These are phyloP conservation scores for Rynchops niger DNA, from an alignment of 2,113 vertebrate genomes.

Conservation along the genomic window DNA sequence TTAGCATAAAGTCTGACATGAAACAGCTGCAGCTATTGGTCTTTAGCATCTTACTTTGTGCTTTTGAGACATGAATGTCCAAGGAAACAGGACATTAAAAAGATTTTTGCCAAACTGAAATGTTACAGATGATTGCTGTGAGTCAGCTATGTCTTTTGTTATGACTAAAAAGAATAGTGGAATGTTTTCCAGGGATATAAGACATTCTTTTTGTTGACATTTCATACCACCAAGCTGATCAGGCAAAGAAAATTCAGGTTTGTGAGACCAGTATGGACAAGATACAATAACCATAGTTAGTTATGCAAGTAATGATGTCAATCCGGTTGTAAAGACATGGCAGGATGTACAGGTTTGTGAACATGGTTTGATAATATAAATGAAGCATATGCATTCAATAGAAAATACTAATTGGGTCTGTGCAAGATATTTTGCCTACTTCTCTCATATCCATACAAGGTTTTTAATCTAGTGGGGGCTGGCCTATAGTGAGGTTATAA, in stretches of 20 bases:
- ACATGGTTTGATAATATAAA: neutral
- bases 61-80: neutral
- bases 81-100: neutral
- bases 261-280: neutral
- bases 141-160: neutral
- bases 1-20: neutral
- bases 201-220: neutral
- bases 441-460: neutral
- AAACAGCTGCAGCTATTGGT: neutral
- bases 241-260: neutral
- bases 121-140: neutral
- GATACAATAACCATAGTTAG: neutral
- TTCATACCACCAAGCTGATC: neutral
- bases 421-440: neutral
- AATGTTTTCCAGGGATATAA: neutral
- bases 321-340: neutral
- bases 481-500: neutral
- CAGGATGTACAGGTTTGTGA: neutral
- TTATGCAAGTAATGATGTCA: neutral
- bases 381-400: neutral
- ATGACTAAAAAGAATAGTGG: neutral
- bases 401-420: neutral
- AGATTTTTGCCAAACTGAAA: neutral
- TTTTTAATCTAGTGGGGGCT: neutral
- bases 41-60: neutral